Evolutionary conservation across 2,888 invertebrate genomes (phyloP), one percentile per base, ranked within the genome.

Genomic region (Archips xylosteana): DNA sequence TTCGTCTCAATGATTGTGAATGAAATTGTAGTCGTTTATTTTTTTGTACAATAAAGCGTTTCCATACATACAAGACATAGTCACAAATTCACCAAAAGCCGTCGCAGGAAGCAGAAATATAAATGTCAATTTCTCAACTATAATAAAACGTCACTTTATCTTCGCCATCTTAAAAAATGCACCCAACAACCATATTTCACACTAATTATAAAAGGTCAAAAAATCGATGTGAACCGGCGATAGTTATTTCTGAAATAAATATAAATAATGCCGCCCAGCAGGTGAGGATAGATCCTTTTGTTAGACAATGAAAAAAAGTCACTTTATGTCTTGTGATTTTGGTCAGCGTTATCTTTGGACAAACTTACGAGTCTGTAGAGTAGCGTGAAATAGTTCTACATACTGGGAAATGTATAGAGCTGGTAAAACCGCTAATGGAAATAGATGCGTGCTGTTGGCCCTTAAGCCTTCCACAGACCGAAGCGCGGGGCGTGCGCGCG

Each of bases 281-380:
- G 92, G 94, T 93, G 93, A 92, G 80, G 93, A 93, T 82, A 89
- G 88, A 80, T 78, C 68, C 79, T 80, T 83, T 88, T 85, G 83
- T 86, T 81, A 80, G 84, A 78, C 78, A 80, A 80, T 77, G 82
- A 89, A 92, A 93, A 92, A 92, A 88, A 13, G 78, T 77, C 84
- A 87, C 83, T 91, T 91, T 90, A 90, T 89, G 87, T 88, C 88
- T 87, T 91, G 91, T 92, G 92, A 92, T 89, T 88, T 87, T 88
- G 93, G 94, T 91, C 89, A 91, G 81, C 85, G 87, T 89, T 92
- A 92, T 92, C 92, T 91, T 86, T 87, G 84, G 85, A 92, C 92
- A 92, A 92, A 90, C 92, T 89, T 88, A 87, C 84, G 82, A 79
- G 83, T 82, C 83, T 89, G 85, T 85, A 81, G 84, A 84, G 83